phyloP scores from a whole-genome alignment of 2,797 vertebrate genomes.

The Mustela erminea region DNA sequence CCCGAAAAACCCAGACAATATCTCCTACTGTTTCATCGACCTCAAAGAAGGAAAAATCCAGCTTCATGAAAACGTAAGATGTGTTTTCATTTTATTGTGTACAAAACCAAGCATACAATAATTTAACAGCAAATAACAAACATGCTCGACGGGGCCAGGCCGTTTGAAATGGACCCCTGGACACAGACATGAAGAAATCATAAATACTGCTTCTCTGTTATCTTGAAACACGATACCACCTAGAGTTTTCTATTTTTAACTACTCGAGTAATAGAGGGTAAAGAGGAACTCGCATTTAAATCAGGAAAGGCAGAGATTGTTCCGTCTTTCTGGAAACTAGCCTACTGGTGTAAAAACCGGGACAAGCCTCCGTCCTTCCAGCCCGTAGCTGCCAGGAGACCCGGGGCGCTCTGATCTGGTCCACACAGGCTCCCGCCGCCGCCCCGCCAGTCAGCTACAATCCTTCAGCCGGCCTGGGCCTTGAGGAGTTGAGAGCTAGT shows the following conservation, averaged over 20 bases:
- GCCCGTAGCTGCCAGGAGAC: accelerated
- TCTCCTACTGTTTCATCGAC: neutral
- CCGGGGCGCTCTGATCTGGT: accelerated
- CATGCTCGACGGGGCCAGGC: neutral
- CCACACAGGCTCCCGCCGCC: too few relatives aligned
- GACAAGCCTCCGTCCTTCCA: neutral
- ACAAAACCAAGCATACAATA: slow-evolving; percentile 1
- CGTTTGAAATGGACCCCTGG: neutral
- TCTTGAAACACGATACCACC: neutral
- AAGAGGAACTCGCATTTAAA: neutral
- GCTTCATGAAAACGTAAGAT: neutral
- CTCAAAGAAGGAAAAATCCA: neutral
- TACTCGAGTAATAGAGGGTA: too few relatives aligned
- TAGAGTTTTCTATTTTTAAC: neutral
- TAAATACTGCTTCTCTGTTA: neutral
- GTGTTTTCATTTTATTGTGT: slow-evolving; percentile 1
- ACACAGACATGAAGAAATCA: neutral
- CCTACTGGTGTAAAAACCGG: too few relatives aligned
- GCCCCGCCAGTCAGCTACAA: neutral
- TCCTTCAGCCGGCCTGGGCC: neutral
- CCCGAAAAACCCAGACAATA: neutral
- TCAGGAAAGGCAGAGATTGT: neutral
- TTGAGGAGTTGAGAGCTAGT: neutral
- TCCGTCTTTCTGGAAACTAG: neutral
- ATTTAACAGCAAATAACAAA: neutral